Conservation (phyloP, 2,888 invertebrate genomes). For the Oegoconia quadripuncta region DNA sequence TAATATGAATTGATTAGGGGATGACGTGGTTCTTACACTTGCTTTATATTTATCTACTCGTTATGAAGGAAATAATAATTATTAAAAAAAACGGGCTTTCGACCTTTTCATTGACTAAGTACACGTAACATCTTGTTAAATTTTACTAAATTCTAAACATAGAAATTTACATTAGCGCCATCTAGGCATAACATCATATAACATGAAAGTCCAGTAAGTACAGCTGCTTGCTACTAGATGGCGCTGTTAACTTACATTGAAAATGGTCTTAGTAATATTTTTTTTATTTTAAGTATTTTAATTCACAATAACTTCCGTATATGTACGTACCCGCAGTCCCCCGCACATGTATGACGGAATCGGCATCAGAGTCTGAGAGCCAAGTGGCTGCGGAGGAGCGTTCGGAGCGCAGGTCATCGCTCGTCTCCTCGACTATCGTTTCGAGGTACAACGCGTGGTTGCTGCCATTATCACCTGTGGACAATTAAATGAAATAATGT, state of each 20-base stretch:
- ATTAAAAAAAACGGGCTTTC: too few relatives aligned
- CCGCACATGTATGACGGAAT: conserved; percentile 87
- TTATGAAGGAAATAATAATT: too few relatives aligned
- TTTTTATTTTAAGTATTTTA: background rate
- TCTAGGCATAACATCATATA: conserved; percentile 19
- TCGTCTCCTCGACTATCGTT: conserved; percentile 93
- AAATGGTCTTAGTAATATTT: background rate
- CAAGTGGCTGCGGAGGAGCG: conserved; percentile 82
- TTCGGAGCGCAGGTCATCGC: conserved; percentile 89
- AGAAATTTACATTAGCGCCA: conserved; percentile 26
- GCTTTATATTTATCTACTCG: too few relatives aligned
- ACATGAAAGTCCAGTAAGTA: conserved; percentile 12
- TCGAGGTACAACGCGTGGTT: conserved; percentile 86
- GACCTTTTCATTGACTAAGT: too few relatives aligned
- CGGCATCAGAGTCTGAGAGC: conserved; percentile 88
- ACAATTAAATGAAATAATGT: too few relatives aligned
- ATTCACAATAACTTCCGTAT: background rate
- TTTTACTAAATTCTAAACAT: too few relatives aligned
- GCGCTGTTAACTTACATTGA: conserved; percentile 27
- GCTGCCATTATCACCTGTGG: conserved; percentile 67
- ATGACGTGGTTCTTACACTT: too few relatives aligned
- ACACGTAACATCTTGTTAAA: too few relatives aligned
- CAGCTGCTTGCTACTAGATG: conserved; percentile 46
- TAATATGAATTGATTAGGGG: too few relatives aligned
- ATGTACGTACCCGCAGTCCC: conserved; percentile 51